Base-by-base conservation (phyloP, 2,797 vertebrate species). In the Calcarius lapponicus region DNA sequence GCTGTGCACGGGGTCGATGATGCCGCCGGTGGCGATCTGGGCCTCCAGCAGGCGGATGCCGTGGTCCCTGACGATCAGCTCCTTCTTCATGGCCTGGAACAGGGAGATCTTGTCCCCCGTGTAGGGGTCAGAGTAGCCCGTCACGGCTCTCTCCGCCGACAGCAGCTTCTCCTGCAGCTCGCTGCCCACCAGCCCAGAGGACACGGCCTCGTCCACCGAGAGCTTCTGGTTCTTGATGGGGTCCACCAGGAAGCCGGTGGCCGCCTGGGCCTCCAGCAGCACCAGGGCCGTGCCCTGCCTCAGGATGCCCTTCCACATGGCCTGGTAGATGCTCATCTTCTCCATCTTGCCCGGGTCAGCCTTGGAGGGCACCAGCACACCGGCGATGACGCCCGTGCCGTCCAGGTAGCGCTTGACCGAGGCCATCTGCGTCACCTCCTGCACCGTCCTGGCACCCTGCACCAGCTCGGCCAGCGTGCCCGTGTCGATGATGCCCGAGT, bases 181-280 rank as follows among this genome's bases (percentile, higher is more conserved):
- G 0, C 81, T 91, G 2, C 83, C 98, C 57, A 99, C 98, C 45
- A 99, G 15, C 31, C 97, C 95, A 0, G 98, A 97, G 45, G 98
- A 97, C 57, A 99, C 98, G 7, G 98, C 98, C n/a, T 98, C 98
- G 2, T 98, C 98, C 11, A 99, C 98, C 1, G 98, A 98, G 4
- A 99, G 92, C 36, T 97, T 98, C 86, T 93, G 95, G 64, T 98
- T 98, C 56, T 93, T 97, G 6, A 98, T 81, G 0, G 99, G 98
- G 95, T 99, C 98, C 1, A 98, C n/a, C 0, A 99, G 47, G 26
- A 93, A 97, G 28, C 99, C 99, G 3, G 98, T 98, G 18, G 98
- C 98, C 2, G 85, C 85, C 85, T 91, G 89, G 0, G 90, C 90
- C 66, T 92, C 90, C 79, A 92, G 90, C 66, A 92, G 84, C 79